Base-by-base conservation (phyloP, 2,797 vertebrate genomes). In the Danio albolineatus region DNA sequence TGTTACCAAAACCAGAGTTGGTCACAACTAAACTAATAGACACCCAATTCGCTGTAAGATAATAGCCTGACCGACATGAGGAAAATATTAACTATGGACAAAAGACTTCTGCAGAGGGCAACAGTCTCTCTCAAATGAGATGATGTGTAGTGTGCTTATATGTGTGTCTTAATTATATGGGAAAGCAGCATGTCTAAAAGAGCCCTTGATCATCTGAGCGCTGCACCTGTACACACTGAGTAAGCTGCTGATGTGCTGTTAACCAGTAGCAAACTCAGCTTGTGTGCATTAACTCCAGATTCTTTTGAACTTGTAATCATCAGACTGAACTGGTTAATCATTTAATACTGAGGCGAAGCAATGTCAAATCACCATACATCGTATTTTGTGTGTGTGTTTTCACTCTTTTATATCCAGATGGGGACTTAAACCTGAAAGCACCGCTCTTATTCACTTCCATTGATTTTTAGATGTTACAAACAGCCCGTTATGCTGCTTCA, bases 271-370 rank as follows among this genome's bases (percentile, higher is more conserved):
- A 89, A 90, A 91, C 91, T 92, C 90, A 87, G 89, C 89, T 86
- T 90, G 90, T 92, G 92, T 90, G 90, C 91, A 84, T 94, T 94
- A 94, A 93, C 93, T 91, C 82, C 86, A 90, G 86, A 93, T 86
- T 90, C 90, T 90, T 94, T 94, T 94, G 92, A 94, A 92, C 91
- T 93, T 94, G 93, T 94, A 94, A 94, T 94, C 91, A 94, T 94
- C 91, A 87, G 92, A 93, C 91, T 91, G 85, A 90, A 89, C 90
- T 86, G 93, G 93, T 94, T 94, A 94, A 94, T 94, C 88, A 93
- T 94, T 94, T 89, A 92, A 88, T 87, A 74, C 89, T 73, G 73
- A 57, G 86, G 86, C 90, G 69, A 70, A 84, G 78, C 81, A 83
- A 82, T 82, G 83, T 84, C 81, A 84, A 14, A 79, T 17, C 61